Base-by-base conservation (phyloP, 2,113 vertebrate genomes). In the Antidorcas marsupialis region DNA sequence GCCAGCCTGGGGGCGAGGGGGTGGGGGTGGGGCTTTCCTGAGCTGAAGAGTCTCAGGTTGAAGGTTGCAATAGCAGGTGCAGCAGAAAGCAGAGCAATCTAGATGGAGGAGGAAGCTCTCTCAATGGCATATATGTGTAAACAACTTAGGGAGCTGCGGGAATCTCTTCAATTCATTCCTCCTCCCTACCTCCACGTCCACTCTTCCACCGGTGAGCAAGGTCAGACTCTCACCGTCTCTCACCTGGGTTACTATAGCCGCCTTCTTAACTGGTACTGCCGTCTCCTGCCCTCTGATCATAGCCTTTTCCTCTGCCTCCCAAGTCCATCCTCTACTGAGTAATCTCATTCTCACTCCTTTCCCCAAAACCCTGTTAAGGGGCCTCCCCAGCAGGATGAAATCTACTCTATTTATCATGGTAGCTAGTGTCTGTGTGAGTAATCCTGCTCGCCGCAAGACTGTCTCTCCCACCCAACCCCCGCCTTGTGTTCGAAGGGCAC, bases 61-160 rank as follows among this genome's bases (percentile, higher is more conserved):
- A 95, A 25, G 6, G 11, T 2, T 30, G 76, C 7, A 27, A 43
- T 0, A 64, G n/a, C 36, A 43, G 45, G 6, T 43, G 30, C 55
- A 53, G 81, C 27, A 84, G 71, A 27, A 50, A 50, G 39, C 74
- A 47, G 8, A 76, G 27, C 14, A 3, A 7, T 10, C 52, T 11
- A 25, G 57, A n/a, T 0, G 21, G 19, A 78, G 59, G 9, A 47
- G 27, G 43, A 50, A 15, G 28, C 8, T 28, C n/a, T 59, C 74
- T 82, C 13, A 5, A 13, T 47, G 53, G 47, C 27, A 59, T 3
- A 0, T 0, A 9, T 6, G 25, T 23, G 9, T 33, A 21, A 62
- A 78, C 57, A 85, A 59, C 64, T 55, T 67, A 60, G 87, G 74
- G 30, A 87, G 28, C 67, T n/a, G 17, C 0, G 4, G 45, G 67